These are phyloP conservation scores for Drosophila recens DNA, from an alignment of 2,888 invertebrate species.

Conservation along the genomic window DNA sequence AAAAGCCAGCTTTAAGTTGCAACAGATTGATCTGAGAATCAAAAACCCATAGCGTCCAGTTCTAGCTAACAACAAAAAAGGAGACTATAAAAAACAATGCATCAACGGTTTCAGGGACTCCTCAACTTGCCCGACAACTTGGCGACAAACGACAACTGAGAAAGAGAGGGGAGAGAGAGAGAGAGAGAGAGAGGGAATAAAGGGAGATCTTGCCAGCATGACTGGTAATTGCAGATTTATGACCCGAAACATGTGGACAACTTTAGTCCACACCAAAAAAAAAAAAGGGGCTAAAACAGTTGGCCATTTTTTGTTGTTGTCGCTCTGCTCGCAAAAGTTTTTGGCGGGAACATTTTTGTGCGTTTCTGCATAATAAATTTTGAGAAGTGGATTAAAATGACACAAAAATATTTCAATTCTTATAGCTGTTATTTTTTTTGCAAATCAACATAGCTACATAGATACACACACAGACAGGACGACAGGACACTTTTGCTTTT, in stretches of 20 bases:
- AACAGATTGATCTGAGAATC: slow-evolving; percentile 45
- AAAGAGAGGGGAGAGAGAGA: background rate
- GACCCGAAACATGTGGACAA: slow-evolving; percentile 71
- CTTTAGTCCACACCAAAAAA: slow-evolving; percentile 26
- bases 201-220: slow-evolving; percentile 42
- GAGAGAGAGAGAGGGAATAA: background rate
- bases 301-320: slow-evolving; percentile 9
- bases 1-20: slow-evolving; percentile 54
- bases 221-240: slow-evolving; percentile 74
- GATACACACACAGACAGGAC: background rate
- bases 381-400: slow-evolving; percentile 72
- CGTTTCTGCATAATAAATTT: slow-evolving; percentile 76
- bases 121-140: slow-evolving; percentile 39
- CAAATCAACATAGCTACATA: slow-evolving; percentile 6
- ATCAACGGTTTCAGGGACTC: slow-evolving; percentile 37
- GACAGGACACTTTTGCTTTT: slow-evolving; percentile 61
- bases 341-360: slow-evolving; percentile 59
- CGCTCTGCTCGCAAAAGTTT: slow-evolving; percentile 38
- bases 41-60: slow-evolving; percentile 7
- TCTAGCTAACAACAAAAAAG: background rate
- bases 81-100: slow-evolving; percentile 42
- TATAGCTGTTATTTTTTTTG: slow-evolving; percentile 14
- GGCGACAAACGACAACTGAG: slow-evolving; percentile 28
- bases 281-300: background rate
- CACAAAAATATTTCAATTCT: slow-evolving; percentile 51